These are phyloP conservation scores for Hermetia illucens DNA, from an alignment of 1,140 invertebrate genomes.

Conservation along the genomic window DNA sequence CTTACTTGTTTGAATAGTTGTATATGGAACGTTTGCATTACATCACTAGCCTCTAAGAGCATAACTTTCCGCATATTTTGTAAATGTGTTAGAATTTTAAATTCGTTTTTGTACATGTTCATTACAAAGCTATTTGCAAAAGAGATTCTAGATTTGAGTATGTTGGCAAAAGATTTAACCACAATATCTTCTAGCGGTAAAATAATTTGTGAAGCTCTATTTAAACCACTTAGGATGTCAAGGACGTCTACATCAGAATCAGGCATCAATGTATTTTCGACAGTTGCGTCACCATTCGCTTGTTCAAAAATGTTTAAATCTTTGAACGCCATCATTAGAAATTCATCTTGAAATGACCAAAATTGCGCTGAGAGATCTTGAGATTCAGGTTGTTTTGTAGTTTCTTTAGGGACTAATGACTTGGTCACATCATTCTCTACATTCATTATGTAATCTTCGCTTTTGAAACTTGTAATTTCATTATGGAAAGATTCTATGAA, in stretches of 20 bases:
- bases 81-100: constrained; percentile 13
- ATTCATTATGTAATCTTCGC: too few species aligned
- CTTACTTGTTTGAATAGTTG: constrained; percentile 15
- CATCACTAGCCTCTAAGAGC: constrained; percentile 18
- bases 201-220: constrained; percentile 1
- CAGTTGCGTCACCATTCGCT: too few species aligned
- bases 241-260: not conserved
- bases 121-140: constrained; percentile 18
- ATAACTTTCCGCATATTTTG: constrained; percentile 19
- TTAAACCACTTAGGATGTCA: too few species aligned
- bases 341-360: constrained; percentile 8
- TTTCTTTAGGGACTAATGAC: too few species aligned
- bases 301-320: too few species aligned
- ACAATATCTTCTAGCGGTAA: constrained; percentile 2
- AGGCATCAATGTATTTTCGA: not conserved
- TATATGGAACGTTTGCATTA: constrained; percentile 18
- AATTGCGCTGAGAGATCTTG: constrained; percentile 1
- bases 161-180: constrained; percentile 6
- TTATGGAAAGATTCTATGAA: too few species aligned
- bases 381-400: too few species aligned
- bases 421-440: too few species aligned
- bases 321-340: constrained; percentile 9
- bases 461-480: too few species aligned
- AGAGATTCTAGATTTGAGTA: constrained; percentile 12
- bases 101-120: constrained; percentile 14